Evolutionary conservation across 2,797 vertebrate species (phyloP).

Genomic region (Eremophila alpestris): DNA sequence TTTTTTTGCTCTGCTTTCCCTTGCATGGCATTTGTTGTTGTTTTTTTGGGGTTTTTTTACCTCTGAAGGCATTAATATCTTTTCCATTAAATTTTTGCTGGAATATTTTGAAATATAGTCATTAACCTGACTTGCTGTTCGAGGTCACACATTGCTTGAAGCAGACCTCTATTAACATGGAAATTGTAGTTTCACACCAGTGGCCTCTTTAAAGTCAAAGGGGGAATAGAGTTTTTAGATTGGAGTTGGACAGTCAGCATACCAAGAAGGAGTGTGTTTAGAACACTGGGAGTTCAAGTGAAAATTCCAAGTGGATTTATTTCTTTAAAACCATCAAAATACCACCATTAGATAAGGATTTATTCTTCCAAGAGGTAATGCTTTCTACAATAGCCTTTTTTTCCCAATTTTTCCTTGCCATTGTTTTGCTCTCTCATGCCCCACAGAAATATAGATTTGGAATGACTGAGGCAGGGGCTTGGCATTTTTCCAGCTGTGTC

Average conservation of each 20-base stretch:
- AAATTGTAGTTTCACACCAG: constrained; percentile 45
- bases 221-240: constrained; percentile 33
- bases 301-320: background rate
- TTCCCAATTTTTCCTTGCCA: background rate
- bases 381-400: background rate
- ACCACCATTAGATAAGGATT: background rate
- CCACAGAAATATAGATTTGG: background rate
- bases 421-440: background rate
- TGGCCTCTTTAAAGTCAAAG: constrained; percentile 16
- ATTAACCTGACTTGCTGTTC: background rate
- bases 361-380: background rate
- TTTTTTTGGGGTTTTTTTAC: background rate
- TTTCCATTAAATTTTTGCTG: background rate
- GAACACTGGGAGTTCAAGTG: background rate
- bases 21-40: background rate
- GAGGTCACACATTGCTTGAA: constrained; percentile 15
- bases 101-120: constrained; percentile 30
- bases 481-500: background rate
- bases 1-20: background rate
- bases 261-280: background rate
- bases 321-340: background rate
- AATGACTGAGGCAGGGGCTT: background rate
- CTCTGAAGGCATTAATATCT: constrained; percentile 3
- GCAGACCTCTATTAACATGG: constrained; percentile 45
- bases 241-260: background rate